phyloP scores from a whole-genome alignment of 1,140 invertebrate species.

The Papilio polyxenes region DNA sequence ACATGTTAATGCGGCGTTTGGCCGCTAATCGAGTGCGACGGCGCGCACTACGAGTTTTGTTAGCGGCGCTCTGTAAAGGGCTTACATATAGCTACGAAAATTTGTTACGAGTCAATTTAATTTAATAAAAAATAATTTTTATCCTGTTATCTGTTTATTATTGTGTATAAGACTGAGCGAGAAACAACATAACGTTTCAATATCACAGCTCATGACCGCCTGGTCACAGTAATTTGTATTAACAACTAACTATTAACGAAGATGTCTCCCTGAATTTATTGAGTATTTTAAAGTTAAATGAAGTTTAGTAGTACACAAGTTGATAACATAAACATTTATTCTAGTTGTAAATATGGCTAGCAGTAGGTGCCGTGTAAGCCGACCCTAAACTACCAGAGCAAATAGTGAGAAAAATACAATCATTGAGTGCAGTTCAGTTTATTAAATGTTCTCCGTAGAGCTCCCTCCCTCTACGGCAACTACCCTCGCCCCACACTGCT shows the following conservation, averaged over 20 bases:
- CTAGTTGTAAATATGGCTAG: neutral
- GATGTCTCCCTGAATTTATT: neutral
- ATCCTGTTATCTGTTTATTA: neutral
- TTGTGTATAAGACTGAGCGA: no score
- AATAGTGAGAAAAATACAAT: constrained; percentile 45
- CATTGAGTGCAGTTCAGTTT: constrained; percentile 46
- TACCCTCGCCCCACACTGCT: constrained; percentile 9
- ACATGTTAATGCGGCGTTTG: constrained; percentile 50
- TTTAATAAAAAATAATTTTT: neutral
- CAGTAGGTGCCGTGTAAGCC: constrained; percentile 37
- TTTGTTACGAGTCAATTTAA: neutral
- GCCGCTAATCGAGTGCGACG: constrained; percentile 48
- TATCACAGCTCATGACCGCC: no score
- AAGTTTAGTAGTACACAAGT: neutral
- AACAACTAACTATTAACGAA: no score
- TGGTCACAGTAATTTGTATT: no score
- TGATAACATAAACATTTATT: neutral
- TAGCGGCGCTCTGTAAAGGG: constrained; percentile 29
- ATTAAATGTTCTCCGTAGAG: constrained; percentile 38
- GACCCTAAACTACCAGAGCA: constrained; percentile 38
- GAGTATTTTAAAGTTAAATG: no score
- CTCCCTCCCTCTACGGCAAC: constrained; percentile 12
- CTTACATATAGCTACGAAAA: constrained; percentile 38
- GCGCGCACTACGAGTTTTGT: constrained; percentile 47
- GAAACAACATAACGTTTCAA: no score